Evolutionary conservation across 2,888 invertebrate species (phyloP).

Genomic region (Drosophila borealis): DNA sequence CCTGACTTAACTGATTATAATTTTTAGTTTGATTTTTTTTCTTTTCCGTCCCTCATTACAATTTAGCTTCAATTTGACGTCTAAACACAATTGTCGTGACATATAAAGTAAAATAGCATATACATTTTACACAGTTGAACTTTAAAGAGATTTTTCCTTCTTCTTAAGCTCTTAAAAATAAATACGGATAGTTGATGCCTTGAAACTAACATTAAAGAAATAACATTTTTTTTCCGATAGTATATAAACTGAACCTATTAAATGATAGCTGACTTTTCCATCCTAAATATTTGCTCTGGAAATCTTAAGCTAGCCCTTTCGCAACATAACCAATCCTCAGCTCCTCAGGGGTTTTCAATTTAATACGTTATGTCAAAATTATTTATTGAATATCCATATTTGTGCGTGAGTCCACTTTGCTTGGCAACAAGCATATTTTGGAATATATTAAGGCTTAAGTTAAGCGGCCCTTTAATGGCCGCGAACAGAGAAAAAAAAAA

Average conservation of each 20-base stretch:
- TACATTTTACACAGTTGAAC: neutral
- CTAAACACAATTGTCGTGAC: neutral
- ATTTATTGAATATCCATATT: conserved; percentile 20
- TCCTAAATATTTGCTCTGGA: no score
- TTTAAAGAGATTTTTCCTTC: no score
- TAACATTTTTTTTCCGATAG: no score
- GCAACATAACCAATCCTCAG: no score
- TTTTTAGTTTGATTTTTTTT: conserved; percentile 2
- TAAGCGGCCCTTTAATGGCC: conserved; percentile 61
- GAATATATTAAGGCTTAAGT: conserved; percentile 30
- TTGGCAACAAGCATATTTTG: conserved; percentile 39
- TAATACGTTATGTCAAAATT: neutral
- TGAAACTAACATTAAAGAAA: no score
- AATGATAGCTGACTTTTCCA: no score
- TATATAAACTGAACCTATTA: no score
- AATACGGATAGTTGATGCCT: no score
- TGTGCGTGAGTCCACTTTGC: conserved; percentile 25
- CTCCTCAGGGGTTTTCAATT: no score
- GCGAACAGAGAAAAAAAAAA: conserved; percentile 4
- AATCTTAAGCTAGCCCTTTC: no score
- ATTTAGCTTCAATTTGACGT: conserved; percentile 1
- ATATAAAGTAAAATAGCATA: neutral
- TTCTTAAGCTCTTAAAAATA: no score
- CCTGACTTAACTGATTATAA: conserved; percentile 8
- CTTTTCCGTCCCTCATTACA: neutral